Evolutionary conservation across 2,797 vertebrate species (phyloP).

Genomic region (Cephalopachus bancanus): DNA sequence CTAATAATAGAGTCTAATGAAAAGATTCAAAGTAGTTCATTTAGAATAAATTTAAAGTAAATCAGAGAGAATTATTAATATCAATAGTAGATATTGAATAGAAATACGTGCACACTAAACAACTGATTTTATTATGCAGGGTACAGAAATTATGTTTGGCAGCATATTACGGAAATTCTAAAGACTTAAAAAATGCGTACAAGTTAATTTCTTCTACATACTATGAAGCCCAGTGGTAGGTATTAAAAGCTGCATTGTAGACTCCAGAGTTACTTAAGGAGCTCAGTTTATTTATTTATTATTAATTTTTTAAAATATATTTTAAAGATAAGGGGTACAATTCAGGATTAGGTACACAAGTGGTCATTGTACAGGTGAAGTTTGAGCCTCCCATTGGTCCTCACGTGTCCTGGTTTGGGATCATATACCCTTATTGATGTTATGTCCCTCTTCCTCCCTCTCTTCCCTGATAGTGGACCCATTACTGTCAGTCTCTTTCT

Average conservation of each 20-base stretch:
- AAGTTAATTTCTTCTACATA: background rate
- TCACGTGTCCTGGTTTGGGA: no score
- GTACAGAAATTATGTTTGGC: background rate
- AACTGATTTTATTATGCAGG: background rate
- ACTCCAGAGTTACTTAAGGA: background rate
- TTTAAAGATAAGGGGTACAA: no score
- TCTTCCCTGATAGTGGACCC: no score
- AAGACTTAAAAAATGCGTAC: background rate
- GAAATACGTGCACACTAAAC: background rate
- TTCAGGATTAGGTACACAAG: no score
- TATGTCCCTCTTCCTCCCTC: no score
- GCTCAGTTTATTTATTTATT: no score
- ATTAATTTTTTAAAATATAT: no score
- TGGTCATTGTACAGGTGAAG: no score
- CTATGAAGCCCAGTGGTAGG: background rate
- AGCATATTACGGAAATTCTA: background rate
- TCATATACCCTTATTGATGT: no score
- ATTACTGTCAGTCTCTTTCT: no score
- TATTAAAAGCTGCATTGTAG: background rate
- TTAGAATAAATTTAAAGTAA: background rate
- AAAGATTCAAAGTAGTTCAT: background rate
- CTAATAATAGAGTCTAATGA: background rate
- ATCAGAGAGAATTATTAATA: background rate
- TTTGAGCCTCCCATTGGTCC: no score
- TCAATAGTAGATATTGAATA: background rate